Percentiles rank a stretch among this genome's conserved stretches.
Conservation (phyloP, 2,113 vertebrate species). For the Tragelaphus strepsiceros region DNA sequence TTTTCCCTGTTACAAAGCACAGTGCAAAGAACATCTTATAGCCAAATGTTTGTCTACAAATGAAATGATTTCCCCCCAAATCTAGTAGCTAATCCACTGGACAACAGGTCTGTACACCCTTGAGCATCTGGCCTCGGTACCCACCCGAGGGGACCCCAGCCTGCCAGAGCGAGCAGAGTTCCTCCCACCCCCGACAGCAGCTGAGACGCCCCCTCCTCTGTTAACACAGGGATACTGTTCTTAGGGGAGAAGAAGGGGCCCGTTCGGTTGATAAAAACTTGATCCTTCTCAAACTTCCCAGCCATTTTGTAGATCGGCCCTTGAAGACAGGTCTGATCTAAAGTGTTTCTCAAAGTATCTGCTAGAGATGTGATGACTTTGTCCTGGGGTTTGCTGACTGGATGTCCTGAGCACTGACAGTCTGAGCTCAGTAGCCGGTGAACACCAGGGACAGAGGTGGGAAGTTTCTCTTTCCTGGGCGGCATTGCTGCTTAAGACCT, state of each 20-base stretch:
- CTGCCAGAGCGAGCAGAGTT: not conserved
- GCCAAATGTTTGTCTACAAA: not conserved
- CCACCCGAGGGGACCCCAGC: rapidly evolving
- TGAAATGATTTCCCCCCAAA: not conserved
- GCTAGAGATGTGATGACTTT: not conserved
- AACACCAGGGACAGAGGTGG: not conserved
- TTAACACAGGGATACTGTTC: rapidly evolving
- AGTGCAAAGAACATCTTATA: not conserved
- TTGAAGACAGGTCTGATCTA: not conserved
- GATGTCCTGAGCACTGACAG: rapidly evolving
- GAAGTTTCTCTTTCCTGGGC: not conserved
- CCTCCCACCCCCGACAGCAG: rapidly evolving
- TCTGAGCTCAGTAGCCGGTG: not conserved
- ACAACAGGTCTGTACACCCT: not conserved
- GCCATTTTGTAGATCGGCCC: not conserved
- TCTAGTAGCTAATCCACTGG: not conserved
- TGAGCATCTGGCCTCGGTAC: rapidly evolving
- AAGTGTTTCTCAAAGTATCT: not conserved
- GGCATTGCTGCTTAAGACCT: rapidly evolving
- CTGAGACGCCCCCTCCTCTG: rapidly evolving
- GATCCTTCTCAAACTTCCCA: not conserved
- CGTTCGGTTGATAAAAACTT: not conserved
- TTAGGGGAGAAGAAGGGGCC: not conserved
- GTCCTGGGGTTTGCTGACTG: no score
- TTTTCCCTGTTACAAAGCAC: no score